A percentile compares a stretch with the other conserved stretches of the same genome.
Evolutionary conservation across 2,113 vertebrate genomes (phyloP).

Genomic region (Erythrolamprus reginae): DNA sequence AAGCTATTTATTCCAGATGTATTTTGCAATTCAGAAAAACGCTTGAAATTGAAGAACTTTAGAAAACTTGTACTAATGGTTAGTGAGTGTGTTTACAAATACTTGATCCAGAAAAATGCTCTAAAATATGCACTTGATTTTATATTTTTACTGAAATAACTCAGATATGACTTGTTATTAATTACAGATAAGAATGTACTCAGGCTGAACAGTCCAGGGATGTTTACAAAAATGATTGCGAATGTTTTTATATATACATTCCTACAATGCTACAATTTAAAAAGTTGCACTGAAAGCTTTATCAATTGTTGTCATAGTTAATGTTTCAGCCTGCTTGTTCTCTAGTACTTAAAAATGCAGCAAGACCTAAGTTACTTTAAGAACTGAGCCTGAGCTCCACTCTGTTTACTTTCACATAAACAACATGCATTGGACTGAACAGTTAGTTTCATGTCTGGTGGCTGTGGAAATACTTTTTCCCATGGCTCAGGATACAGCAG

Average conservation of each 20-base stretch:
- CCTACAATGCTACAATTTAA: not conserved
- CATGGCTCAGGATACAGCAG: not conserved
- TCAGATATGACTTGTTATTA: not conserved
- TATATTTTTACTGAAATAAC: not conserved
- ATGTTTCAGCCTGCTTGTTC: not conserved
- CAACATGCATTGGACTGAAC: not conserved
- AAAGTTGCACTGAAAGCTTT: not conserved
- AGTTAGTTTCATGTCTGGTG: not conserved
- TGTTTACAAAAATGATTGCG: not conserved
- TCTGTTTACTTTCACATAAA: not conserved
- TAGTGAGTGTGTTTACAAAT: not conserved
- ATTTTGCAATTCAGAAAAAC: not conserved
- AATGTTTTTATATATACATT: not conserved
- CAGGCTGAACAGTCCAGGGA: not conserved
- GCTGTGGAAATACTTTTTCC: not conserved
- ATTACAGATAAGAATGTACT: not conserved
- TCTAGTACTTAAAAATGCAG: not conserved
- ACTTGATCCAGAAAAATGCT: not conserved
- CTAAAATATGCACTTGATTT: not conserved
- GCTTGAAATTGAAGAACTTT: not conserved
- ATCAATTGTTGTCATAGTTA: not conserved
- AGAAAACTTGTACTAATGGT: not conserved
- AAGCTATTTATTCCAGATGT: not conserved
- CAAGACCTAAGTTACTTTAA: not conserved
- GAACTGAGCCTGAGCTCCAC: not conserved